Conservation (phyloP, 2,113 vertebrate species). For the Pardalotus punctatus region DNA sequence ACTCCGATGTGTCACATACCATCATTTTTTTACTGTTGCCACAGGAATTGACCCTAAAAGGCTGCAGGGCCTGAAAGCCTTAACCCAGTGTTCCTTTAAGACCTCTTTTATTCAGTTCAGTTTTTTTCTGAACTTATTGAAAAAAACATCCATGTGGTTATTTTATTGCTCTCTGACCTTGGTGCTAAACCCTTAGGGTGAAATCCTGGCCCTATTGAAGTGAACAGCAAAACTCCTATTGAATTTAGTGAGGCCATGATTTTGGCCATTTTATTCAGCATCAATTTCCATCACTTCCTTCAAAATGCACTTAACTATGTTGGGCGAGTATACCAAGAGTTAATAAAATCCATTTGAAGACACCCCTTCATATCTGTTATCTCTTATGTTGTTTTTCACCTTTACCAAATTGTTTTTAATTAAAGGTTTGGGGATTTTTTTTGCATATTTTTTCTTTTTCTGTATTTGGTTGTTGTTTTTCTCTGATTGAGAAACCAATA, state of each 20-base stretch:
- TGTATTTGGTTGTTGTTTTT: background rate
- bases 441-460: background rate
- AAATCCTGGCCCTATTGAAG: background rate
- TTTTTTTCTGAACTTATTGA: background rate
- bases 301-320: background rate
- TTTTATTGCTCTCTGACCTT: conserved; percentile 7
- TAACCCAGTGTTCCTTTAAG: background rate
- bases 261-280: background rate
- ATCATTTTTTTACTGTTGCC: conserved; percentile 11
- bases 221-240: background rate
- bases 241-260: background rate
- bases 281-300: background rate
- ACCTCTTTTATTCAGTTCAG: background rate
- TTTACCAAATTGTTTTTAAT: background rate
- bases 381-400: background rate
- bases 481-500: background rate
- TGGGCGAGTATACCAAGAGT: background rate
- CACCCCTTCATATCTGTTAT: background rate
- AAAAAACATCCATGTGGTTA: background rate
- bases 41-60: conserved; percentile 8
- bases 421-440: background rate
- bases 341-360: background rate
- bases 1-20: background rate
- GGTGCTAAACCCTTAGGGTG: background rate
- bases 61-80: background rate